A percentile compares a stretch with the other conserved stretches of the same genome.
phyloP scores from a whole-genome alignment of 1,140 invertebrate species.

The Eubasilissa regina region DNA sequence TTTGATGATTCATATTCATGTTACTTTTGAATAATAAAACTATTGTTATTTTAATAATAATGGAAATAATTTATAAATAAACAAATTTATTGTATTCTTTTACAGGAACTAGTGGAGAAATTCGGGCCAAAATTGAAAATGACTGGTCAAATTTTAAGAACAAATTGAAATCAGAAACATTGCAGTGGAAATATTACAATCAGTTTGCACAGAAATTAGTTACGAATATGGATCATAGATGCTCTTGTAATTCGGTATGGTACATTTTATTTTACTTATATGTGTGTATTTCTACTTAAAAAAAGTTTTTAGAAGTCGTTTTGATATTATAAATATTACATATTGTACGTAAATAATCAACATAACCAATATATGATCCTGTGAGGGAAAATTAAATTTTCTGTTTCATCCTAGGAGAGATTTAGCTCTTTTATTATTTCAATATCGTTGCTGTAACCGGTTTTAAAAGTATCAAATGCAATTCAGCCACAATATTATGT shows the following conservation, averaged over 20 bases:
- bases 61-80: background rate
- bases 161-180: slow-evolving; percentile 20
- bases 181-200: slow-evolving; percentile 42
- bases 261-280: background rate
- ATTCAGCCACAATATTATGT: too few relatives aligned
- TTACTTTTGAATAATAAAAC: background rate
- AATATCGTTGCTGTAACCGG: too few relatives aligned
- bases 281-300: too few relatives aligned
- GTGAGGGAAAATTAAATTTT: too few relatives aligned
- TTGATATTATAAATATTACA: too few relatives aligned
- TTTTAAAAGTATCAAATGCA: too few relatives aligned
- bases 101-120: slow-evolving; percentile 10
- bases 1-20: too few relatives aligned
- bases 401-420: too few relatives aligned
- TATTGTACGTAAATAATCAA: too few relatives aligned
- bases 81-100: background rate
- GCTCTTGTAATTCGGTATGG: slow-evolving; percentile 20
- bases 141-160: slow-evolving; percentile 24
- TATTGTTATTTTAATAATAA: background rate
- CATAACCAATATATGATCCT: too few relatives aligned
- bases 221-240: slow-evolving; percentile 27
- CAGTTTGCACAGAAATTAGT: slow-evolving; percentile 41
- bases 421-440: too few relatives aligned
- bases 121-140: background rate
- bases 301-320: too few relatives aligned